Evolutionary conservation across 37 sponge, comb jelly and placozoan species (phyloP).

Genomic region (Amphimedon queenslandica): DNA sequence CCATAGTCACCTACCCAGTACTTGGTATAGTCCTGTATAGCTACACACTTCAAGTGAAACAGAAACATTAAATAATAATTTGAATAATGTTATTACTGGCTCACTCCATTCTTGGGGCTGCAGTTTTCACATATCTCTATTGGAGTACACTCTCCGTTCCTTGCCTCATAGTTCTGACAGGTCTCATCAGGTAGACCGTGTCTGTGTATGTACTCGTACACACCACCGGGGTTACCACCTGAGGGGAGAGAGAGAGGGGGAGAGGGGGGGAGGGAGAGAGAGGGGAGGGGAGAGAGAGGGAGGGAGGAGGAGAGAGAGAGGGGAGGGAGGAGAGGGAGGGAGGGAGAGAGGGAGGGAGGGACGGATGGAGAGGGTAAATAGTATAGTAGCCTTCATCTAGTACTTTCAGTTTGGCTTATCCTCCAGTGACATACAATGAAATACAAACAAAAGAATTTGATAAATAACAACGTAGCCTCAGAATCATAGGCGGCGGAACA

Average conservation of each 20-base stretch:
- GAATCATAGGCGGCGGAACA: no score
- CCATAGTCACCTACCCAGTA: constrained; percentile 80
- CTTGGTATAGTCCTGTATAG: constrained; percentile 43
- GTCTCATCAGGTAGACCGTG: constrained; percentile 85
- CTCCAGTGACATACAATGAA: no score
- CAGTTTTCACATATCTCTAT: constrained; percentile 74
- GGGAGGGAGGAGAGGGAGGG: not conserved
- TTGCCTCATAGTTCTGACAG: constrained; percentile 80
- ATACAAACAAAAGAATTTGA: no score
- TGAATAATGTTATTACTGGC: not conserved
- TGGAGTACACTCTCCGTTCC: constrained; percentile 56
- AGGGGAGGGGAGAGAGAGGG: constrained; percentile 1
- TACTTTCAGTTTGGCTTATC: no score
- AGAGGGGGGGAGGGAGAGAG: not conserved
- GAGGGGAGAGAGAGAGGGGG: constrained; percentile 7
- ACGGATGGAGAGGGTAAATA: no score
- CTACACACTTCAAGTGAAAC: constrained; percentile 42
- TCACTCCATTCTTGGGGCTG: constrained; percentile 2
- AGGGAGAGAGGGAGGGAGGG: constrained; percentile 7
- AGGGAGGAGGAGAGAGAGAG: not conserved
- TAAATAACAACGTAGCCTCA: no score
- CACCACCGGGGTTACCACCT: constrained; percentile 79
- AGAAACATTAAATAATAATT: not conserved
- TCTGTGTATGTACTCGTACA: constrained; percentile 68
- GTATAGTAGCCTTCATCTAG: no score